Conservation (phyloP, 2,797 vertebrate genomes). For the Gallinago solitaria region DNA sequence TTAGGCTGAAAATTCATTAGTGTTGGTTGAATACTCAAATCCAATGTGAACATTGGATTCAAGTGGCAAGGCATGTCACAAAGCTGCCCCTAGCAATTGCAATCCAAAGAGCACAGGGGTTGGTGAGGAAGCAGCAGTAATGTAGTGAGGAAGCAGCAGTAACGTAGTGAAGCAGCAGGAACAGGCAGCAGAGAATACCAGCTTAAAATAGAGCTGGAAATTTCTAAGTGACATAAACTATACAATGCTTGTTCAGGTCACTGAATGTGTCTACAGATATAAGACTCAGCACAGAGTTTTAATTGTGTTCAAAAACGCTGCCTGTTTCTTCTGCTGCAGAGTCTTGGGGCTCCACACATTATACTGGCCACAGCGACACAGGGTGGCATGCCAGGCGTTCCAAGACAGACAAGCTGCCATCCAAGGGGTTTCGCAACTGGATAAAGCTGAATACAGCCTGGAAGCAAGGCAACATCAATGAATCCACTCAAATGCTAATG, state of each 20-base stretch:
- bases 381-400: not conserved
- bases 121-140: not conserved
- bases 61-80: not conserved
- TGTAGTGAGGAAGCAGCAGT: not conserved
- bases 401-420: not conserved
- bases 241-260: conserved; percentile 23
- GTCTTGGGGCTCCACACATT: not conserved
- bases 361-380: not conserved
- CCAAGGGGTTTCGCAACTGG: not conserved
- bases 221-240: conserved; percentile 27
- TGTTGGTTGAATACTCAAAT: not conserved
- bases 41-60: not conserved
- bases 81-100: not conserved
- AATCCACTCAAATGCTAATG: not conserved
- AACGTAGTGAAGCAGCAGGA: not conserved
- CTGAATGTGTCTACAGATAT: not conserved
- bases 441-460: not conserved
- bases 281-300: not conserved
- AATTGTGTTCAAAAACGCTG: not conserved
- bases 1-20: not conserved
- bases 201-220: not conserved
- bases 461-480: not conserved
- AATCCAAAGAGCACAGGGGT: not conserved
- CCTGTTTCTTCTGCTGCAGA: not conserved
- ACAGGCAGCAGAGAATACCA: not conserved